Evolutionary conservation across 1,140 invertebrate species (phyloP).

Genomic region (Zaprionus vittiger): DNA sequence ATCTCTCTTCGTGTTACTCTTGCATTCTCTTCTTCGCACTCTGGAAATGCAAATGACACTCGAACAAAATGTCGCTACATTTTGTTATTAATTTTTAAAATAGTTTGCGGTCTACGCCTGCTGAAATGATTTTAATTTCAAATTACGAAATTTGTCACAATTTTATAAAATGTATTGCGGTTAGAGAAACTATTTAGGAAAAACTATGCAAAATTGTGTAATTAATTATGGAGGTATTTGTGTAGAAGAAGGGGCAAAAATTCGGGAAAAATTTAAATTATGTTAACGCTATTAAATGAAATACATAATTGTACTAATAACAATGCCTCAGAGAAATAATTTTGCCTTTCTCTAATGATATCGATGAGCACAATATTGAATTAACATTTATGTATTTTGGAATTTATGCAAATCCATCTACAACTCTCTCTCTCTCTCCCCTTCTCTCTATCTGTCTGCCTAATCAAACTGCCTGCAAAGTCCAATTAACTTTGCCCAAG

Average conservation of each 20-base stretch:
- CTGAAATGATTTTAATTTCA: conserved; percentile 18
- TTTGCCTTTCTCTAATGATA: background rate
- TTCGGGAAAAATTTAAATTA: background rate
- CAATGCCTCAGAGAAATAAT: background rate
- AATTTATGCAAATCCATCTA: conserved; percentile 8
- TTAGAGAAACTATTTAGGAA: background rate
- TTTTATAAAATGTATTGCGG: conserved; percentile 23
- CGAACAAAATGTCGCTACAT: conserved; percentile 2
- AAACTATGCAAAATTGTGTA: background rate
- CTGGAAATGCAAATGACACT: conserved; percentile 14
- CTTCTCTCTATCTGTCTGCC: background rate
- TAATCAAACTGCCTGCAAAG: conserved; percentile 10
- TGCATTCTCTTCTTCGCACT: conserved; percentile 2
- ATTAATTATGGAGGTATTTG: background rate
- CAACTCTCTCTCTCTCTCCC: background rate
- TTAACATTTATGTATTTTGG: conserved; percentile 15
- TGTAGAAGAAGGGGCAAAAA: background rate
- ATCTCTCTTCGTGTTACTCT: background rate
- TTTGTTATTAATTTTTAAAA: conserved; percentile 37
- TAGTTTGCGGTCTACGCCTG: conserved; percentile 25
- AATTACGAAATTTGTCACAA: conserved; percentile 22
- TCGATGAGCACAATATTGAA: conserved; percentile 12
- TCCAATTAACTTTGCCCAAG: conserved; percentile 44
- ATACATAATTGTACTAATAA: background rate
- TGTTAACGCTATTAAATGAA: background rate